phyloP scores from a whole-genome alignment of 2,888 invertebrate genomes.

The Apantesis nais region DNA sequence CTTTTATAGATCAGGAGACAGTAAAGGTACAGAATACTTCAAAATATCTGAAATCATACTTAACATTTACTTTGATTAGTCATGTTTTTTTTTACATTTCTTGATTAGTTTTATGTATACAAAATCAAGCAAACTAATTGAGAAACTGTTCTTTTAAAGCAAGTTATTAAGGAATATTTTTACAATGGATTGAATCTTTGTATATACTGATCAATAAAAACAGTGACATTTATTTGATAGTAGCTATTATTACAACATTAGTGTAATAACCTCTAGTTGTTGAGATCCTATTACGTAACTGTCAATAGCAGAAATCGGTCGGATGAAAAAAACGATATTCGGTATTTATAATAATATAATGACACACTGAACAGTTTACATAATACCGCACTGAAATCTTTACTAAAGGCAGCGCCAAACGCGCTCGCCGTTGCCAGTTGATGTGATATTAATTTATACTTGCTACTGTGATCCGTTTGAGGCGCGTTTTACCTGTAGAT shows the following conservation, averaged over 20 bases:
- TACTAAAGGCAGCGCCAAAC: too few species aligned
- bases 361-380: too few species aligned
- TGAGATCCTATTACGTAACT: not conserved
- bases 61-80: not conserved
- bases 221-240: not conserved
- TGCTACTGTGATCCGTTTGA: too few species aligned
- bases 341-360: not conserved
- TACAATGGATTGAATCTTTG: not conserved
- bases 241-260: not conserved
- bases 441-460: too few species aligned
- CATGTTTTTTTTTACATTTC: too few species aligned
- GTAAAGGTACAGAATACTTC: not conserved
- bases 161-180: not conserved
- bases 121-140: too few species aligned
- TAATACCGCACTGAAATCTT: too few species aligned
- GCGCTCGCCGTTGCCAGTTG: too few species aligned
- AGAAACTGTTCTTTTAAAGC: not conserved
- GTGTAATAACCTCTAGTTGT: not conserved
- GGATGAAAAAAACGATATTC: not conserved
- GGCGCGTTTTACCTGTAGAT: too few species aligned
- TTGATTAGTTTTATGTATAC: too few species aligned
- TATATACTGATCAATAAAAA: not conserved
- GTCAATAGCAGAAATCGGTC: not conserved
- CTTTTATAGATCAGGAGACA: not conserved
- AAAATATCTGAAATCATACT: not conserved